Conservation (phyloP, 2,113 vertebrate species). For the Paracanthobrama guichenoti region DNA sequence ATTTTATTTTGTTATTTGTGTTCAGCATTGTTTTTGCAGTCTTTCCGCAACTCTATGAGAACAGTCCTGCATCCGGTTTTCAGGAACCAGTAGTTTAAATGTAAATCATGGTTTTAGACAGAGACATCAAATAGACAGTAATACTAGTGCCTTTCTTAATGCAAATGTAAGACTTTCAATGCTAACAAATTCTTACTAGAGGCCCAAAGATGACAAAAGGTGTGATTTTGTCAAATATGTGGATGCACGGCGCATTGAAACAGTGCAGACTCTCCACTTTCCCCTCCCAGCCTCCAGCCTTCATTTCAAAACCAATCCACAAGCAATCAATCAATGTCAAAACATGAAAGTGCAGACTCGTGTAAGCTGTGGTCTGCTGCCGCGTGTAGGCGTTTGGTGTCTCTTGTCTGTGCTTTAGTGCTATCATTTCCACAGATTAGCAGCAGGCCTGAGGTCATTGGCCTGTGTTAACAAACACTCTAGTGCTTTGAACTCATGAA, state of each 20-base stretch:
- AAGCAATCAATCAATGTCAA: conserved; percentile 56
- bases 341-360: conserved; percentile 37
- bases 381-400: not conserved
- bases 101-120: not conserved
- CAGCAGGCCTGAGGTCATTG: conserved; percentile 44
- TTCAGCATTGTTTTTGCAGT: not conserved
- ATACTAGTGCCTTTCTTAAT: conserved; percentile 11
- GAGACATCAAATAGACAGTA: not conserved
- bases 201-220: conserved; percentile 11
- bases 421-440: conserved; percentile 57
- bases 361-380: conserved; percentile 29
- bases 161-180: not conserved
- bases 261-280: conserved; percentile 24
- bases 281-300: conserved; percentile 35
- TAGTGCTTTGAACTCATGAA: conserved; percentile 35
- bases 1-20: not conserved
- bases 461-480: conserved; percentile 46
- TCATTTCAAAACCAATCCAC: conserved; percentile 51
- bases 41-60: not conserved
- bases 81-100: not conserved
- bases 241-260: not conserved
- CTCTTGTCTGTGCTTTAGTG: conserved; percentile 37
- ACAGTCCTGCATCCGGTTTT: not conserved
- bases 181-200: conserved; percentile 12
- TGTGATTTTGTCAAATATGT: conserved; percentile 32